Base-by-base conservation (phyloP, 2,888 invertebrate species). In the Ennomos erosarius region DNA sequence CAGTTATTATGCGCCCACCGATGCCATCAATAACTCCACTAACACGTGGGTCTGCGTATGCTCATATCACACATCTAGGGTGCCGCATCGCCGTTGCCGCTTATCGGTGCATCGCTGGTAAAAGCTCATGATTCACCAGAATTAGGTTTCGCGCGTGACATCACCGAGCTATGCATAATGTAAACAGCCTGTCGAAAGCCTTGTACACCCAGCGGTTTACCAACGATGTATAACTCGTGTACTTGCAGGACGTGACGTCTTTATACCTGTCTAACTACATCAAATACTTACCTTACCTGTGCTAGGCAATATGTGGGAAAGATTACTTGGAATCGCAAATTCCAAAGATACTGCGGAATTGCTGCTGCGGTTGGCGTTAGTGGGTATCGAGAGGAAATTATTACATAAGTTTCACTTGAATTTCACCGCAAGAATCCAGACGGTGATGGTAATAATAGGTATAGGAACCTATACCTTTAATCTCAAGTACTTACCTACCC, bases 1-100 rank as follows among this genome's bases (percentile, higher is more conserved):
- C 88, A 88, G 90, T 91, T 91, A 90, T 90, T 87, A 90, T 90
- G 90, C 90, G 88, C 87, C 88, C 88, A 89, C 88, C 77, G 84
- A 79, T 80, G 81, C 84, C 87, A 82, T 86, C 88, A 84, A 88
- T 86, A 88, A 83, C 82, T 85, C 80, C 78, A 81, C 81, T 71
- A 83, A 83, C 90, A 92, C 91, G 90, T 92, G 91, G 89, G 85
- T 83, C 82, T 76, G 53, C 73, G 78, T 77, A 74, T 77, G 76
- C 59, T 76, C 81, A 76, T 85, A 86, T 82, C 82, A 80, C 79
- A 77, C 82, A 81, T 79, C 81, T 81, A 81, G 78, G 75, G 79
- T 76, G 60, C 74, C 73, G 71, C 72, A 79, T 26, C 43, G 45
- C 56, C 42, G 59, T 74, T 71, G 69, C 71, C 49, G 35, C 83